A percentile compares a stretch with the other conserved stretches of the same genome.
Conservation (phyloP, 2,113 vertebrate species). For the Acanthisitta chloris region DNA sequence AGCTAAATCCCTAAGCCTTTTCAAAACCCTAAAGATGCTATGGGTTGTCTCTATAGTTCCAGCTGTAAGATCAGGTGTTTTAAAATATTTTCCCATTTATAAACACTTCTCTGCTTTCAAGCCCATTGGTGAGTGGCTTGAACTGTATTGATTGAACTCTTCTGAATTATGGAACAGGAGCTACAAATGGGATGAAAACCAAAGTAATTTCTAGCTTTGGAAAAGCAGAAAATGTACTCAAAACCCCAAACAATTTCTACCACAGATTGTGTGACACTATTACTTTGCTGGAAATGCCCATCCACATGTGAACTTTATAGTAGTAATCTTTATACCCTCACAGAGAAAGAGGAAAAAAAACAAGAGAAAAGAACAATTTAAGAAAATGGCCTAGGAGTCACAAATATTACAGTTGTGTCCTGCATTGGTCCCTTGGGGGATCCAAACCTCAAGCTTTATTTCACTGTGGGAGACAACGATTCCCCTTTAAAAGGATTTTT, state of each 20-base stretch:
- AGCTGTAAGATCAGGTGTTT: background rate
- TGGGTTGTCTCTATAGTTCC: background rate
- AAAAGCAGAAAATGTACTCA: background rate
- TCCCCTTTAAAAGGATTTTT: background rate
- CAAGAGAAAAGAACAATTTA: background rate
- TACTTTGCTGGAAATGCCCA: background rate
- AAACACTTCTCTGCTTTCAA: background rate
- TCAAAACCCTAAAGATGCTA: background rate
- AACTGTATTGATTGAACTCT: background rate
- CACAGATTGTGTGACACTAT: background rate
- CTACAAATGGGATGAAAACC: background rate
- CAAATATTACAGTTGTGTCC: background rate
- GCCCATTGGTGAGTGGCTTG: background rate
- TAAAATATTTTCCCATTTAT: background rate
- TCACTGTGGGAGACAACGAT: background rate
- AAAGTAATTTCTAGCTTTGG: background rate
- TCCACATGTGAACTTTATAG: background rate
- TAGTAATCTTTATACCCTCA: background rate
- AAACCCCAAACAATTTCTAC: background rate
- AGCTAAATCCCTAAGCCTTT: background rate
- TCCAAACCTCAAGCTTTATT: background rate
- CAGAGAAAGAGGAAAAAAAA: background rate
- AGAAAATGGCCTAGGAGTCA: background rate
- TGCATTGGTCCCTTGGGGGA: background rate
- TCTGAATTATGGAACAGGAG: background rate